Evolutionary conservation across 1,140 invertebrate species (phyloP), one percentile per base, ranked within the genome.

Genomic region (Oryzaephilus surinamensis): DNA sequence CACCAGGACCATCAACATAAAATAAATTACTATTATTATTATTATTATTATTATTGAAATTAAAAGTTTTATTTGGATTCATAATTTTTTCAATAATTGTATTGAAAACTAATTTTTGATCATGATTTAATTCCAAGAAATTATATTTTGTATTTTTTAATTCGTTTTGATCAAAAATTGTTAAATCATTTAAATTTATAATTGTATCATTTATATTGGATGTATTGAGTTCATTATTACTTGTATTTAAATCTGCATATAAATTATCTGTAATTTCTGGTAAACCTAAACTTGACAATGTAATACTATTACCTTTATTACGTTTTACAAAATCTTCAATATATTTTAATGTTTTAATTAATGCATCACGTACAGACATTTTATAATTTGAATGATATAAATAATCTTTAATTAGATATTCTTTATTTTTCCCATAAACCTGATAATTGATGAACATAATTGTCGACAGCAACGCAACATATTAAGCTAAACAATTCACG

Each of bases 1-100:
- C 47, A 13, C 50, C 48, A 2, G 43, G 44, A 13, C 50, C 50
- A 28, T 57, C 50, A 10, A 54, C 18, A 37, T 38, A 54, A 10
- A 24, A 24, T 10, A 24, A 10, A 21, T 21, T 21, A 10, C 20
- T 21, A 21, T 6, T 21, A 21, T 6, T 6, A 6, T 21, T 21
- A 21, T 2, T 21, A 6, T 10, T 1, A 6, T 6, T 21, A 1
- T 21, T 2, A 21, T 21, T 1, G 2, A 10, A 10, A 6, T 6
- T 6, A 10, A 6, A 6, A 10, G 10, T 2, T 10, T 1, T 21
- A 10, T 21, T 21, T 10, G 10, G 6, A 21, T 2, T 21, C 10
- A 10, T 1, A 21, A 6, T 6, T 21, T 6, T 10, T 21, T 21
- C 10, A 6, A 21, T 6, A 21, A 21, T 21, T 21, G 6, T 1